Evolutionary conservation across 2,113 vertebrate species (phyloP).

Genomic region (Chroicocephalus ridibundus): DNA sequence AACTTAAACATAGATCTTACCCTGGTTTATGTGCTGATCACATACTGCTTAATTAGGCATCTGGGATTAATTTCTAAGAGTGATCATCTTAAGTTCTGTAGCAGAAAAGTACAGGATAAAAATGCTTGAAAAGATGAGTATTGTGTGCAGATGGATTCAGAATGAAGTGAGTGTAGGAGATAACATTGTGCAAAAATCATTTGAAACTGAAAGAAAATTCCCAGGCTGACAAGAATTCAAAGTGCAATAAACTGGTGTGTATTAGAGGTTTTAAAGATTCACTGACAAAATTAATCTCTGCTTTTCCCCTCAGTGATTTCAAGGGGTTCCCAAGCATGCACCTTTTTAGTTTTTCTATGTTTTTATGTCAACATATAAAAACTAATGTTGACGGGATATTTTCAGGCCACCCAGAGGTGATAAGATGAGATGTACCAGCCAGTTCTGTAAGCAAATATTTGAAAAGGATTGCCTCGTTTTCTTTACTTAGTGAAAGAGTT

Average conservation of each 20-base stretch:
- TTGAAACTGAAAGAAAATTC: neutral
- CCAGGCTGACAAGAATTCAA: neutral
- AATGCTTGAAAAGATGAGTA: neutral
- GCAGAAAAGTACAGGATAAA: neutral
- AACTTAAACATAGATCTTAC: neutral
- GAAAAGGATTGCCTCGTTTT: slow-evolving; percentile 3
- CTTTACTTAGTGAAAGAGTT: neutral
- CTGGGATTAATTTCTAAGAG: slow-evolving; percentile 44
- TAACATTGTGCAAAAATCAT: neutral
- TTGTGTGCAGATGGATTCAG: neutral
- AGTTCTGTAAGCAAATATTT: slow-evolving; percentile 11
- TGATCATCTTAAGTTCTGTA: neutral
- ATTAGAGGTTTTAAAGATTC: neutral
- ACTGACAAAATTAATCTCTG: neutral
- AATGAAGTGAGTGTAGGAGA: neutral
- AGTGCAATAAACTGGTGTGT: neutral
- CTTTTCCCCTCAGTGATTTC: neutral
- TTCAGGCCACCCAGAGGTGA: neutral
- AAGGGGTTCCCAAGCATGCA: neutral
- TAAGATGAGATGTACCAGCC: neutral
- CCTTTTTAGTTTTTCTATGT: neutral
- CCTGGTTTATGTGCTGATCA: neutral
- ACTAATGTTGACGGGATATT: neutral
- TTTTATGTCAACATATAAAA: neutral
- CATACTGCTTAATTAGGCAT: slow-evolving; percentile 26